Base-by-base conservation (phyloP, 2,113 vertebrate genomes). In the Colossoma macropomum region DNA sequence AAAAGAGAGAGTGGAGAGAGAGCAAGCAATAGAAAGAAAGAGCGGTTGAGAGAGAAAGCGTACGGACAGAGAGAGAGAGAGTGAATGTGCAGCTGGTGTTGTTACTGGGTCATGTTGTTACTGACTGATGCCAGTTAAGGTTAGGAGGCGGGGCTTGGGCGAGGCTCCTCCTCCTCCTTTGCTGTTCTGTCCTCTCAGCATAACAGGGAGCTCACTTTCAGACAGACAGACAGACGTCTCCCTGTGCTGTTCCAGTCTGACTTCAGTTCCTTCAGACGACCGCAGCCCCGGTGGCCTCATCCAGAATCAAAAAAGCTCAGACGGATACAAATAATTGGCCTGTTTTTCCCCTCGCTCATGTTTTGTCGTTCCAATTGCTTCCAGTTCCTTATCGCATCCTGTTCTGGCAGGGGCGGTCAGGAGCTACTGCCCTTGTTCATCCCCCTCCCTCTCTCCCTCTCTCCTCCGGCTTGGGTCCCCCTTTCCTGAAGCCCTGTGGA, bases 341-440 rank as follows among this genome's bases (percentile, higher is more conserved):
- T 56, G 48, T 68, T 81, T 81, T 82, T 62, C 27, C 50, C 52
- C 45, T 65, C 34, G 12, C 48, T 56, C 10, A 5, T 80, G 59
- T 45, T 75, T 79, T 59, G 76, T 45, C 25, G 41, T 65, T 79
- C 16, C 75, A 41, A 66, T 66, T 84, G 50, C 77, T 80, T 80
- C 45, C 77, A 84, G 83, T n/a, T 84, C 71, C 83, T 75, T 75
- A 69, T 84, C 48, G 8, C 60, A 19, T 80, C 77, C 56, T 56
- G 50, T 25, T 50, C 63, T 59, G 81, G 28, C 8, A 21, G 41
- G 54, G 68, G n/a, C 79, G 50, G 56, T 66, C 54, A 63, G 34
- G 50, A 75, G 41, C 48, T 41, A 13, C 27, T 11, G 23, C 8
- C n/a, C 25, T 27, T 21, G 56, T 63, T 45, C 16, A 10, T 16